Conservation (phyloP, 2,888 invertebrate species). For the Pardosa pseudoannulata region DNA sequence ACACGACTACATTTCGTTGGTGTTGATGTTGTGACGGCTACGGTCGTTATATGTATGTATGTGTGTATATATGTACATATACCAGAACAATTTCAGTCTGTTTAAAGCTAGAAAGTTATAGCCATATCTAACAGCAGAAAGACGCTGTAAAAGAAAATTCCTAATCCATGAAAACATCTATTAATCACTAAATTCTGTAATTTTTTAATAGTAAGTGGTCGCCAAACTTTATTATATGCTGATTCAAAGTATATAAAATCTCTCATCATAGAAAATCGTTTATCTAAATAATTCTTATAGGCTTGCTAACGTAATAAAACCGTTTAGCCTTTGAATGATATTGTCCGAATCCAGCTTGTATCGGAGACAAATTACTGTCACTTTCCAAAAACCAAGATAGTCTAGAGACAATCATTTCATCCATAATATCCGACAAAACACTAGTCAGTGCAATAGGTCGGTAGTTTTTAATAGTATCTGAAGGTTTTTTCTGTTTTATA, state of each 20-base stretch:
- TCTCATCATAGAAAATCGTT: too few relatives aligned
- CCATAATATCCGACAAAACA: not conserved
- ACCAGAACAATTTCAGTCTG: constrained; percentile 10
- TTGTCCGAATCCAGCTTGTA: not conserved
- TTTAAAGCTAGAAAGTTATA: not conserved
- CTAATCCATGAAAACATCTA: not conserved
- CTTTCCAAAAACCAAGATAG: not conserved
- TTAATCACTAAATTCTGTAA: not conserved
- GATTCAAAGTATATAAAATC: not conserved
- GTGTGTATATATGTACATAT: too few relatives aligned
- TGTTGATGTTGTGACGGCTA: too few relatives aligned
- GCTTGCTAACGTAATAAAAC: not conserved
- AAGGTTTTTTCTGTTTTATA: too few relatives aligned
- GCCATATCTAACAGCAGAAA: not conserved
- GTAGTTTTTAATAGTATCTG: too few relatives aligned
- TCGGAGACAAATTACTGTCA: not conserved
- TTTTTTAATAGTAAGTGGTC: not conserved
- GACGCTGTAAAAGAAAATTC: not conserved
- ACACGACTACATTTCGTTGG: too few relatives aligned
- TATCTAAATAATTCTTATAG: not conserved
- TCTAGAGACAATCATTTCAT: not conserved
- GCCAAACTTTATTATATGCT: not conserved
- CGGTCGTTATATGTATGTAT: too few relatives aligned
- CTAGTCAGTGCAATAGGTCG: not conserved
- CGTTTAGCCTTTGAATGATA: not conserved